A percentile compares a stretch with the other conserved stretches of the same genome.
Conservation (phyloP, 2,797 vertebrate species). For the Coracias cyanogaster region DNA sequence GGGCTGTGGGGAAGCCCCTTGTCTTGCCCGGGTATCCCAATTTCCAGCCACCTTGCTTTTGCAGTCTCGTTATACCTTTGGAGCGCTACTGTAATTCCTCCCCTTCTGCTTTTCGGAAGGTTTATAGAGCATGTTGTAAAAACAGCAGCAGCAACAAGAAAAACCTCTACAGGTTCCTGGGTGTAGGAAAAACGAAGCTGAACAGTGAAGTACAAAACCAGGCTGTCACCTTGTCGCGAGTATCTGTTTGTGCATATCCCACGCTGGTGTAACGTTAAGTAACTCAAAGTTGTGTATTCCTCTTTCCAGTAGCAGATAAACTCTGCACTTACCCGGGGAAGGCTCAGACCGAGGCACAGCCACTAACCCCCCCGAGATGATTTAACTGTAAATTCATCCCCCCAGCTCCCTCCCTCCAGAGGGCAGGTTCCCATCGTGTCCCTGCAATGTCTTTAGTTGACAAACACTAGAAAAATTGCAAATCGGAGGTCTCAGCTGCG, state of each 20-base stretch:
- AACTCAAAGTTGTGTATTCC: background rate
- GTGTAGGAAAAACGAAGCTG: background rate
- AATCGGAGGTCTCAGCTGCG: background rate
- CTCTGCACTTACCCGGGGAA: background rate
- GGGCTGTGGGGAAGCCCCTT: background rate
- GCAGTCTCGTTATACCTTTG: background rate
- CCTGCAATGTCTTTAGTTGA: background rate
- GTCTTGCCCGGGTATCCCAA: background rate
- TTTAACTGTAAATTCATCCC: background rate
- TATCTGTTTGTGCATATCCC: background rate
- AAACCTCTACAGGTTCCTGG: accelerated
- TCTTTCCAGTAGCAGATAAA: background rate
- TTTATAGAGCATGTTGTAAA: background rate
- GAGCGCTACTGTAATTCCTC: background rate
- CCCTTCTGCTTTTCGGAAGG: background rate
- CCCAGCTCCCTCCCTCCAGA: background rate
- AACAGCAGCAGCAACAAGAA: background rate
- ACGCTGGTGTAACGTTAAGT: accelerated
- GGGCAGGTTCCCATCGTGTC: background rate
- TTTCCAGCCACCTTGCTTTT: background rate
- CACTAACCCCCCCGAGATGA: background rate
- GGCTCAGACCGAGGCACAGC: background rate
- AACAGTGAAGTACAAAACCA: background rate
- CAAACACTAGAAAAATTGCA: background rate
- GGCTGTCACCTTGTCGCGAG: background rate